Evolutionary conservation across 2,113 vertebrate genomes (phyloP).

Genomic region (Microcebus murinus): DNA sequence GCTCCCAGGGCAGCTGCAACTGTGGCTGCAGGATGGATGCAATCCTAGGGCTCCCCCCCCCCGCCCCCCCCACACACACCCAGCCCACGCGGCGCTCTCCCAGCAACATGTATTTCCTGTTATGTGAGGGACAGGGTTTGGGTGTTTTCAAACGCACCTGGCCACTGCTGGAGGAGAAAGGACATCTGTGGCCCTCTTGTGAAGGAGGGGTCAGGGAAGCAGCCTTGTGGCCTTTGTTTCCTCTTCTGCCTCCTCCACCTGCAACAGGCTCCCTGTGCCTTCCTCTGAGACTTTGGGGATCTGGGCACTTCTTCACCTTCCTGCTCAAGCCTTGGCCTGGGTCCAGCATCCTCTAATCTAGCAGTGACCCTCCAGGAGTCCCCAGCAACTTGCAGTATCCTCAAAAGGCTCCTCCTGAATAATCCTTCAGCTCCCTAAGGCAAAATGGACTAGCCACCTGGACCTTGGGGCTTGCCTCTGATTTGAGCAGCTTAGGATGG

Average conservation of each 20-base stretch:
- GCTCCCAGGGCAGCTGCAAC: neutral
- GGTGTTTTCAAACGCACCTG: conserved; percentile 74
- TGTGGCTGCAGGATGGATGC: neutral
- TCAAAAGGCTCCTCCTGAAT: neutral
- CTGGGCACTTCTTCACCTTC: neutral
- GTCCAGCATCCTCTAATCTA: neutral
- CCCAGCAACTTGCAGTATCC: neutral
- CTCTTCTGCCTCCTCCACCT: neutral
- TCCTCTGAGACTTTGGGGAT: neutral
- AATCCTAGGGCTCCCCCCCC: no score
- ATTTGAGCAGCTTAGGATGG: neutral
- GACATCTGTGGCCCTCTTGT: neutral
- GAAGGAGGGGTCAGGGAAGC: neutral
- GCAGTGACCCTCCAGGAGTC: neutral
- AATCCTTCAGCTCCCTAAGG: neutral
- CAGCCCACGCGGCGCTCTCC: neutral
- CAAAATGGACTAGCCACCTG: neutral
- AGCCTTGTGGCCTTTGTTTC: conserved; percentile 33
- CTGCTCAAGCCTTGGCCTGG: neutral
- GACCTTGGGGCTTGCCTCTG: neutral
- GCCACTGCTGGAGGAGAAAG: neutral
- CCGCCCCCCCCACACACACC: neutral
- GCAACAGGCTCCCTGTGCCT: neutral
- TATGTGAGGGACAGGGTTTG: neutral
- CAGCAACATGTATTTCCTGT: conserved; percentile 51